These are phyloP conservation scores for Cepaea hortensis DNA, from an alignment of 2,888 invertebrate species.

Conservation along the genomic window DNA sequence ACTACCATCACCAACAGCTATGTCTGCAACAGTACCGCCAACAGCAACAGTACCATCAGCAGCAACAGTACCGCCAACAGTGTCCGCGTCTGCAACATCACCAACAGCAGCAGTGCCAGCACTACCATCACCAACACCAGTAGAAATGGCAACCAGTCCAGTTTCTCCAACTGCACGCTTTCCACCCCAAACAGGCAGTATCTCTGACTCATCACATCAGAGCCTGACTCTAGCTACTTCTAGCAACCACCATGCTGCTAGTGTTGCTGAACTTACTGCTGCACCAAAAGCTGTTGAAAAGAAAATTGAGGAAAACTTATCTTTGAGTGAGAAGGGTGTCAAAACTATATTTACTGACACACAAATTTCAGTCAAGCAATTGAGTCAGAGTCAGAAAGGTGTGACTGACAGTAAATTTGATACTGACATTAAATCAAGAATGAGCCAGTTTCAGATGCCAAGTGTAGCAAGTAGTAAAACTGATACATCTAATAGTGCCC, in stretches of 20 bases:
- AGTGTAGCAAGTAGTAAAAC: neutral
- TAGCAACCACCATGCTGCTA: neutral
- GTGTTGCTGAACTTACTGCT: neutral
- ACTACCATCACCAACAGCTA: no score
- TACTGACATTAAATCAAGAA: slow-evolving; percentile 22
- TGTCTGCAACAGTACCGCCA: no score
- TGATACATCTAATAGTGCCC: neutral
- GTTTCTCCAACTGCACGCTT: neutral
- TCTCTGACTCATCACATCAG: neutral
- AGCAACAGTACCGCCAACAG: neutral
- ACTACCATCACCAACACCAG: neutral
- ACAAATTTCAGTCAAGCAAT: neutral
- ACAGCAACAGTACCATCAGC: no score
- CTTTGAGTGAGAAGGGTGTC: neutral
- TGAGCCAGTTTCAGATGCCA: slow-evolving; percentile 27
- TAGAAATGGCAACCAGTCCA: neutral
- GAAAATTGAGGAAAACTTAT: neutral
- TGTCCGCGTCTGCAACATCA: slow-evolving; percentile 9
- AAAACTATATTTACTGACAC: neutral
- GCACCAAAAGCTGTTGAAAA: neutral
- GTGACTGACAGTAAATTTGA: slow-evolving; percentile 9
- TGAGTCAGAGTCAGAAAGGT: neutral
- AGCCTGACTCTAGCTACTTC: slow-evolving; percentile 16
- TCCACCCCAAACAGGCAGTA: neutral
- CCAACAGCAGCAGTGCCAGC: neutral